These are phyloP conservation scores for Laothoe populi DNA, from an alignment of 2,888 invertebrate species.

Conservation along the genomic window DNA sequence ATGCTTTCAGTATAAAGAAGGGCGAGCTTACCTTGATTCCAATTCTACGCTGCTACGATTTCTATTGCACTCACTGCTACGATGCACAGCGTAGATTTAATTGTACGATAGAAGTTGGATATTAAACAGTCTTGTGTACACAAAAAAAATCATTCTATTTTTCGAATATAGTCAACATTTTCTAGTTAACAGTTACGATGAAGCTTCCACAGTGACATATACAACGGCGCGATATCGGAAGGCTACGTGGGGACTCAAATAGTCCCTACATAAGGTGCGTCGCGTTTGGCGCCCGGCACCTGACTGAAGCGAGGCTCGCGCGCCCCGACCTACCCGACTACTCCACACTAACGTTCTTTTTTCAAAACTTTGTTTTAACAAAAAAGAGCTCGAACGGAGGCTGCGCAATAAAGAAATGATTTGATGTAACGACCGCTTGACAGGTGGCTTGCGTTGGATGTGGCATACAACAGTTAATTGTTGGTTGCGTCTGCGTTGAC, in stretches of 20 bases:
- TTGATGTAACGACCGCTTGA: constrained; percentile 81
- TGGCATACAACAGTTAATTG: constrained; percentile 73
- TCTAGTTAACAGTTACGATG: neutral
- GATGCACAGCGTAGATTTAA: constrained; percentile 49
- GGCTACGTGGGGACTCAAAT: constrained; percentile 56
- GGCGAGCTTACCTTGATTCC: constrained; percentile 61
- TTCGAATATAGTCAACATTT: neutral
- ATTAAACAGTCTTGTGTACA: constrained; percentile 34
- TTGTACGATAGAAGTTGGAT: constrained; percentile 38
- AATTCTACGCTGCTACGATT: constrained; percentile 53
- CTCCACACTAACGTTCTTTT: constrained; percentile 73
- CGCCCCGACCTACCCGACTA: constrained; percentile 82
- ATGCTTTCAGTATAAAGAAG: constrained; percentile 8
- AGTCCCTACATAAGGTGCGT: constrained; percentile 61
- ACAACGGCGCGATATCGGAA: constrained; percentile 53
- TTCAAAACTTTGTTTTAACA: constrained; percentile 74
- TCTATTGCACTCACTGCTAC: constrained; percentile 64
- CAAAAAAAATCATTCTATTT: constrained; percentile 14
- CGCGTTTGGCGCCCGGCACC: constrained; percentile 79
- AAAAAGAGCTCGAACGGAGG: constrained; percentile 76
- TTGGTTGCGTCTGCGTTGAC: constrained; percentile 67
- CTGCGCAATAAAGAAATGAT: constrained; percentile 82
- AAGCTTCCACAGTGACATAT: constrained; percentile 31
- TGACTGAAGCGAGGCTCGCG: constrained; percentile 79
- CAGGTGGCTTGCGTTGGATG: constrained; percentile 80